Evolutionary conservation across 2,113 vertebrate genomes (phyloP).

Genomic region (Athene cunicularia): DNA sequence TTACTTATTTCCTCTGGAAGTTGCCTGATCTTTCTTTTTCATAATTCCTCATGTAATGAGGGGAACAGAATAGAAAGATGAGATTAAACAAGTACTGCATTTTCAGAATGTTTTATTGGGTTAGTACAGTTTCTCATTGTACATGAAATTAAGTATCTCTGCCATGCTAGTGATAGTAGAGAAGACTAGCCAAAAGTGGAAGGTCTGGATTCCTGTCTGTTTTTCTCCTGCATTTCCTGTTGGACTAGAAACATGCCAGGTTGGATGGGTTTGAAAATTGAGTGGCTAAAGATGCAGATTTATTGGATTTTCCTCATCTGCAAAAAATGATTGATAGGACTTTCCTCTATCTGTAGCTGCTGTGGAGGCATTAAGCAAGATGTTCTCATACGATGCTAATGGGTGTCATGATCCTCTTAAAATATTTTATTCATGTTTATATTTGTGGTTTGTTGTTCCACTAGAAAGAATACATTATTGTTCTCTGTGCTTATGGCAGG

Average conservation of each 20-base stretch:
- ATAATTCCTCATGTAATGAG: accelerated
- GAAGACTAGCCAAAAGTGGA: background rate
- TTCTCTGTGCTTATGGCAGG: background rate
- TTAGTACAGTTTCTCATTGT: background rate
- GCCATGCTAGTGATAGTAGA: background rate
- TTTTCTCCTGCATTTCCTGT: background rate
- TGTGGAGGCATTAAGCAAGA: background rate
- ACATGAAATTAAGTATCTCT: background rate
- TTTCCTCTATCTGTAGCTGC: background rate
- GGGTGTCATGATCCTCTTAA: background rate
- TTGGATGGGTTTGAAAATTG: background rate
- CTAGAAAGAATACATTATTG: background rate
- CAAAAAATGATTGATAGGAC: background rate
- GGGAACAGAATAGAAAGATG: background rate
- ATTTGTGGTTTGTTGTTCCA: background rate
- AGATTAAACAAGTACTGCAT: background rate
- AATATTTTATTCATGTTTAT: background rate
- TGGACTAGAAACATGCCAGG: background rate
- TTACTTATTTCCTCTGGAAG: background rate
- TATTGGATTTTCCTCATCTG: background rate
- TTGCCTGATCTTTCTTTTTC: background rate
- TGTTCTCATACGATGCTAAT: background rate
- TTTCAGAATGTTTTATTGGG: background rate
- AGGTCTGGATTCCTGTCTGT: background rate
- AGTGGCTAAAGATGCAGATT: background rate